A percentile compares a stretch with the other conserved stretches of the same genome.
Evolutionary conservation across 2,113 vertebrate genomes (phyloP).

Genomic region (Notarius quadriscutis): DNA sequence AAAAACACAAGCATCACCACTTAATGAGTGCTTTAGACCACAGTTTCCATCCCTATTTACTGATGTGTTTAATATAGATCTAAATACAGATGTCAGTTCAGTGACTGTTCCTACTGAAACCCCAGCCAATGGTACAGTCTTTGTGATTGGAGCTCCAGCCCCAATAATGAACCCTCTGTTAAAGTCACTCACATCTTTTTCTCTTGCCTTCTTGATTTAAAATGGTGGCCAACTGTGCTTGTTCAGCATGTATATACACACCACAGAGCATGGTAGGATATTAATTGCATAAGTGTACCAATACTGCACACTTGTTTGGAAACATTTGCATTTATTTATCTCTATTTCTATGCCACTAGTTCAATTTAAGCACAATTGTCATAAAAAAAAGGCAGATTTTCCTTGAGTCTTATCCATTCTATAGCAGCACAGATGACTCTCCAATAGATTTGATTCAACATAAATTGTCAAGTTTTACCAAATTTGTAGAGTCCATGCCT

Average conservation of each 20-base stretch:
- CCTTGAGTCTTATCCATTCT: background rate
- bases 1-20: background rate
- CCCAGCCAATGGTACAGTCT: background rate
- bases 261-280: background rate
- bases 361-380: background rate
- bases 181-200: background rate
- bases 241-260: slow-evolving; percentile 5
- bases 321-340: slow-evolving; percentile 4
- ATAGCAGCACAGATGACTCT: background rate
- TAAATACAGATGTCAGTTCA: background rate
- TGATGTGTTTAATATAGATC: background rate
- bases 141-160: background rate
- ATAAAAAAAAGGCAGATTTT: background rate
- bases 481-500: background rate
- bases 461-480: background rate
- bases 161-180: background rate
- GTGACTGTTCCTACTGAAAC: background rate
- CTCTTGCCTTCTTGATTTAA: background rate
- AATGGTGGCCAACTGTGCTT: background rate
- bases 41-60: background rate
- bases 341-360: background rate
- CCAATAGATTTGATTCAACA: background rate
- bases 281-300: background rate
- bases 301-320: background rate
- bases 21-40: background rate